These are phyloP conservation scores for Homarus gammarus DNA, from an alignment of 2,888 invertebrate genomes.

Conservation along the genomic window DNA sequence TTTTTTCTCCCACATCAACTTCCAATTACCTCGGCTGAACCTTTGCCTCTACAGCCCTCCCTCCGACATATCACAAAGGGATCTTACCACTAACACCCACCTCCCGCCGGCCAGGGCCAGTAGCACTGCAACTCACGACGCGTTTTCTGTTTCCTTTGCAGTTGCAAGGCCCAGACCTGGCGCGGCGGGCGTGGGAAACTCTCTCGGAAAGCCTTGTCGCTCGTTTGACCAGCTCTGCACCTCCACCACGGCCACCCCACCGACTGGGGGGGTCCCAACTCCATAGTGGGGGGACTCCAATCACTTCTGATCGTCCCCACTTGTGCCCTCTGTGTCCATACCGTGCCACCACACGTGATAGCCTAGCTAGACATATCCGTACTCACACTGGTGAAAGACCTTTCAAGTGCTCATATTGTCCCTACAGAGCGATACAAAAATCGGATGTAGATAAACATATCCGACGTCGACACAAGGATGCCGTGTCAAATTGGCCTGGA, in stretches of 20 bases:
- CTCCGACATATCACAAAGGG: neutral
- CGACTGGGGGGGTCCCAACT: constrained; percentile 34
- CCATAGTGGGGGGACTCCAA: constrained; percentile 19
- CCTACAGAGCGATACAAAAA: constrained; percentile 67
- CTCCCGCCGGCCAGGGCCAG: constrained; percentile 29
- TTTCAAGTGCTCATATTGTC: constrained; percentile 65
- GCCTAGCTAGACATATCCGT: constrained; percentile 61
- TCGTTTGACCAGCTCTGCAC: constrained; percentile 33
- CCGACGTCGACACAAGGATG: constrained; percentile 54
- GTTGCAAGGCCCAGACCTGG: constrained; percentile 68
- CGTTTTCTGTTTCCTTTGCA: constrained; percentile 68
- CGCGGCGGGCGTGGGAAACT: constrained; percentile 64
- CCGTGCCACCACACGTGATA: constrained; percentile 64
- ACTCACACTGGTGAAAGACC: constrained; percentile 67
- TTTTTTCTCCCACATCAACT: neutral
- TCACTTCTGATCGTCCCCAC: constrained; percentile 62
- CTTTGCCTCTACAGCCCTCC: neutral
- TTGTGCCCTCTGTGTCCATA: constrained; percentile 64
- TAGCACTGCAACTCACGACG: constrained; percentile 56
- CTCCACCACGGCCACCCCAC: constrained; percentile 25
- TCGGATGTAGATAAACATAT: constrained; percentile 66
- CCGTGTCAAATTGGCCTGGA: constrained; percentile 31
- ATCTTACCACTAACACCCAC: constrained; percentile 2
- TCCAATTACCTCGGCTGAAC: neutral
- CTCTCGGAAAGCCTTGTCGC: constrained; percentile 59